Percentiles rank a stretch among this genome's conserved stretches.
Evolutionary conservation across 2,888 invertebrate species (phyloP).

Genomic region (Sphinx pinastri): DNA sequence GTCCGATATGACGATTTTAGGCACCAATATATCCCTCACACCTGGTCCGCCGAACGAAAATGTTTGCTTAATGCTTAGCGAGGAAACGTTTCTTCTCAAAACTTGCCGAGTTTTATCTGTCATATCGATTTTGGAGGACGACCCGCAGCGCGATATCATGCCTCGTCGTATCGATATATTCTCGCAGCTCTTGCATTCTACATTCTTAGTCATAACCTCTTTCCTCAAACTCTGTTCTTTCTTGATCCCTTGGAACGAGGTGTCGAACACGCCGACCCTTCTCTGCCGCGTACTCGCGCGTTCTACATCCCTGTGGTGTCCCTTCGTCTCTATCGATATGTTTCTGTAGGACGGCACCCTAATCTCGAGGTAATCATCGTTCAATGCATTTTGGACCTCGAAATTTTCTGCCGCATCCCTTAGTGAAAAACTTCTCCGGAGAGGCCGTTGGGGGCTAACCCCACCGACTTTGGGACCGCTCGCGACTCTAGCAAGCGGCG

Average conservation of each 20-base stretch:
- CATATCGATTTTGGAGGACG: conserved; percentile 33
- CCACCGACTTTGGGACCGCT: conserved; percentile 16
- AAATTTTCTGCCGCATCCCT: conserved; percentile 48
- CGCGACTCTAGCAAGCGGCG: conserved; percentile 15
- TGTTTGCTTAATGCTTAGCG: conserved; percentile 45
- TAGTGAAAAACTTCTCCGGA: conserved; percentile 48
- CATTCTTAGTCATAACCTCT: conserved; percentile 58
- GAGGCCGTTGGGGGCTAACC: neutral
- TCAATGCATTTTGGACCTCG: conserved; percentile 35
- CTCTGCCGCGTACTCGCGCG: conserved; percentile 50
- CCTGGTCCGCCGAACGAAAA: conserved; percentile 35
- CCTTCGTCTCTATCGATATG: conserved; percentile 49
- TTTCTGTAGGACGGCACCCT: conserved; percentile 52
- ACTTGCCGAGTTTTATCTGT: conserved; percentile 25
- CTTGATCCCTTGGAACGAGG: conserved; percentile 51
- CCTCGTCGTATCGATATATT: conserved; percentile 44
- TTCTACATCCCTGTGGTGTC: conserved; percentile 36
- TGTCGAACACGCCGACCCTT: conserved; percentile 52
- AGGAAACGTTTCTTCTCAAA: conserved; percentile 36
- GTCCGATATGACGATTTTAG: conserved; percentile 51
- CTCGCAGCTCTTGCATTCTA: conserved; percentile 62
- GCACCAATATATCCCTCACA: conserved; percentile 36
- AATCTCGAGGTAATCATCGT: conserved; percentile 41
- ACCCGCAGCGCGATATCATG: conserved; percentile 39
- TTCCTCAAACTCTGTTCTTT: conserved; percentile 59